These are phyloP conservation scores for Coenonympha glycerion DNA, from an alignment of 2,888 invertebrate genomes.

Conservation along the genomic window DNA sequence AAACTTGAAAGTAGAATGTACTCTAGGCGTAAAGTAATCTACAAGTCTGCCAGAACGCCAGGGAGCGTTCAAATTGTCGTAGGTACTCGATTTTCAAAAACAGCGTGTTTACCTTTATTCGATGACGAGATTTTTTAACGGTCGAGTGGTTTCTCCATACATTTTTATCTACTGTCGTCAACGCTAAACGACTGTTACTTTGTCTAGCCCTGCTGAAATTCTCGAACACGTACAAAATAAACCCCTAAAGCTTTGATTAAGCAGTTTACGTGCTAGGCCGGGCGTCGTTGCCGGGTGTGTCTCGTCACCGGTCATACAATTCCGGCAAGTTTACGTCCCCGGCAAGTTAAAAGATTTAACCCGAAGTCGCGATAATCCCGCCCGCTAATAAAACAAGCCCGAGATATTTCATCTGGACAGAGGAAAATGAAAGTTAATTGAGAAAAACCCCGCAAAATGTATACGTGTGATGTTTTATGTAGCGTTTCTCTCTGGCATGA, in stretches of 20 bases:
- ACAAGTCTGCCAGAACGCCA: too few species aligned
- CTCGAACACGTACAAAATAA: conserved; percentile 12
- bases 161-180: too few species aligned
- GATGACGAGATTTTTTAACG: too few species aligned
- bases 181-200: too few species aligned
- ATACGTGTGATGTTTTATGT: background rate
- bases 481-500: too few species aligned
- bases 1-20: too few species aligned
- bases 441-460: background rate
- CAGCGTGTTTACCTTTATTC: too few species aligned
- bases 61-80: too few species aligned
- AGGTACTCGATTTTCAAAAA: too few species aligned
- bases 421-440: conserved; percentile 3
- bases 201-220: too few species aligned
- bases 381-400: conserved; percentile 11
- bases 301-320: conserved; percentile 15
- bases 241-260: conserved; percentile 37
- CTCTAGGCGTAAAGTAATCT: too few species aligned
- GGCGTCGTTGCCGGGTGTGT: conserved; percentile 5
- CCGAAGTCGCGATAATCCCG: conserved; percentile 10
- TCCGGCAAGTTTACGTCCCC: conserved; percentile 12
- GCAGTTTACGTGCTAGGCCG: conserved; percentile 44
- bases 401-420: background rate
- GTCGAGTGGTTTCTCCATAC: too few species aligned
- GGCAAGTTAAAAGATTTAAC: conserved; percentile 11